These are phyloP conservation scores for Cecidostiba fungosa DNA, from an alignment of 2,888 invertebrate species.

Conservation along the genomic window DNA sequence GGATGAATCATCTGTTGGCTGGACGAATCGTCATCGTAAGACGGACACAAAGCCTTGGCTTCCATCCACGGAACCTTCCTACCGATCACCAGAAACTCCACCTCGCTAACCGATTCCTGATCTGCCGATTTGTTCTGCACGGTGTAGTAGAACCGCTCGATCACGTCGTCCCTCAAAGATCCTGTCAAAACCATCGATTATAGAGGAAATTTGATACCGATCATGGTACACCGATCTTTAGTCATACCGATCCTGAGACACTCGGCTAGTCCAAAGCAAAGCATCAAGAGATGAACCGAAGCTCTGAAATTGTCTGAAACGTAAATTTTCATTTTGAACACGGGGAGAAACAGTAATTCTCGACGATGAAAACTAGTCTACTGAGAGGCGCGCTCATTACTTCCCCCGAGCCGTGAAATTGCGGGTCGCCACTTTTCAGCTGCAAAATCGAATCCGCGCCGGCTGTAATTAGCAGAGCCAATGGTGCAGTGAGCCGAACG, in stretches of 20 bases:
- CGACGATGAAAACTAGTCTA: slow-evolving; percentile 34
- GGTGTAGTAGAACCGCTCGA: slow-evolving; percentile 23
- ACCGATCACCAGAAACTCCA: slow-evolving; percentile 64
- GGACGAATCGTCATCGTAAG: slow-evolving; percentile 36
- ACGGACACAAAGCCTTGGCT: slow-evolving; percentile 61
- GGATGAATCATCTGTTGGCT: not conserved
- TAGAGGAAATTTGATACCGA: not conserved
- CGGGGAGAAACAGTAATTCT: slow-evolving; percentile 8
- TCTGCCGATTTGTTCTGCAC: not conserved
- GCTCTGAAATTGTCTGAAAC: not conserved
- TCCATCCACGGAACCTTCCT: slow-evolving; percentile 64
- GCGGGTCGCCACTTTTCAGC: slow-evolving; percentile 27
- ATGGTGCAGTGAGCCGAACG: slow-evolving; percentile 39
- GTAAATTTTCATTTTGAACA: slow-evolving; percentile 3
- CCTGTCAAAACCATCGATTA: not conserved
- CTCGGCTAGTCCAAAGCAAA: not conserved
- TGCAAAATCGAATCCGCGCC: slow-evolving; percentile 32
- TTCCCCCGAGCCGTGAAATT: slow-evolving; percentile 44
- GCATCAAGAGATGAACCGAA: not conserved
- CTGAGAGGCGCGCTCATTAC: slow-evolving; percentile 22
- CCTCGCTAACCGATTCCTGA: not conserved
- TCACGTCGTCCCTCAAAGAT: slow-evolving; percentile 10
- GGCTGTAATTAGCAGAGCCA: slow-evolving; percentile 35
- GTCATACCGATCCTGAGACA: not conserved
- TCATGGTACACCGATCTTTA: not conserved